Percentiles rank a stretch among this genome's conserved stretches.
phyloP scores from a whole-genome alignment of 2,888 invertebrate genomes.

The Latrodectus hesperus region DNA sequence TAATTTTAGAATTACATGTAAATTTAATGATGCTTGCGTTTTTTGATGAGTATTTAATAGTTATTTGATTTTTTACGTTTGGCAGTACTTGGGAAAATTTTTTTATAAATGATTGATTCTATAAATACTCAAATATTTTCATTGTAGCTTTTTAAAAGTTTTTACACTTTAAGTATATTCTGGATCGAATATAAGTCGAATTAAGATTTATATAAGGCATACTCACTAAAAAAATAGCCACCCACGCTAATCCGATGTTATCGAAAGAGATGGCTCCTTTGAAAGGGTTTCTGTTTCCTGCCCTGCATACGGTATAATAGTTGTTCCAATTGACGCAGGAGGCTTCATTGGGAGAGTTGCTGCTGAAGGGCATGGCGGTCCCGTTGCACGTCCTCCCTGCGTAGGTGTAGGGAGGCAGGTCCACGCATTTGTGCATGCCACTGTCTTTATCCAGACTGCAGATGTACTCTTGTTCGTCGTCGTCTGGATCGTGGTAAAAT shows the following conservation, averaged over 20 bases:
- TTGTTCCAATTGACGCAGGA: slow-evolving; percentile 99
- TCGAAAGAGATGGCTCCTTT: slow-evolving; percentile 99
- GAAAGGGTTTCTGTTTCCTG: slow-evolving; percentile 96
- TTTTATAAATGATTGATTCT: too few relatives aligned
- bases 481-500: slow-evolving; percentile 80
- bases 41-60: too few relatives aligned
- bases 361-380: slow-evolving; percentile 79
- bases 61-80: too few relatives aligned
- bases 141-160: too few relatives aligned
- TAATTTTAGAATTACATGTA: too few relatives aligned
- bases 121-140: too few relatives aligned
- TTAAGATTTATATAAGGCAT: background rate
- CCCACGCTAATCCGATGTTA: slow-evolving; percentile 99
- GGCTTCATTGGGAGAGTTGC: slow-evolving; percentile 75
- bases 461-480: slow-evolving; percentile 89
- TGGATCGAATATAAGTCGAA: too few relatives aligned
- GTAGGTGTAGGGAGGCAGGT: slow-evolving; percentile 85
- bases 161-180: too few relatives aligned
- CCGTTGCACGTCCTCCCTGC: slow-evolving; percentile 86
- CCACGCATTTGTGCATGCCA: slow-evolving; percentile 93
- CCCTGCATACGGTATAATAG: slow-evolving; percentile 96
- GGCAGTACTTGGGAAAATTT: too few relatives aligned
- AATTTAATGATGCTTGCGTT: too few relatives aligned
- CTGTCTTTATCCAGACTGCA: slow-evolving; percentile 94
- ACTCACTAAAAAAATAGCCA: slow-evolving; percentile 95